phyloP scores from a whole-genome alignment of 2,113 vertebrate genomes.

The Synchiropus splendidus region DNA sequence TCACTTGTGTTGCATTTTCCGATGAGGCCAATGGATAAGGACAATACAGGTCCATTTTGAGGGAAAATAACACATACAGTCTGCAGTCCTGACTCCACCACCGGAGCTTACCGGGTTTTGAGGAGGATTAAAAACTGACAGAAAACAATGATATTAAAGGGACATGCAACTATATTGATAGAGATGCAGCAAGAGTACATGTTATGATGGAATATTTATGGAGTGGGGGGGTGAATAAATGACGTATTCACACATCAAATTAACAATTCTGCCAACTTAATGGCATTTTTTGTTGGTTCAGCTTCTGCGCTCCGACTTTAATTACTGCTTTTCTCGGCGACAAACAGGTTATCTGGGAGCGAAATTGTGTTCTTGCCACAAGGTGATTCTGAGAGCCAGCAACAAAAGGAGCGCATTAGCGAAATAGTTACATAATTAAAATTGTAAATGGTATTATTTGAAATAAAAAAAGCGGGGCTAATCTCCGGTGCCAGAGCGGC shows the following conservation, averaged over 20 bases:
- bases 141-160: too few relatives aligned
- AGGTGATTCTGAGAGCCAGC: slow-evolving; percentile 1
- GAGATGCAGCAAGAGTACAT: too few relatives aligned
- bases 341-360: slow-evolving; percentile 6
- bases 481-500: slow-evolving; percentile 29
- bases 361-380: slow-evolving; percentile 11
- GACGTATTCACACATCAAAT: neutral
- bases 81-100: too few relatives aligned
- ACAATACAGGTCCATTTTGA: too few relatives aligned
- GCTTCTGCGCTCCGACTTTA: neutral
- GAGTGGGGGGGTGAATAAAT: too few relatives aligned
- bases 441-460: slow-evolving; percentile 29
- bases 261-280: slow-evolving; percentile 1
- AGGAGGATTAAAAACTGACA: too few relatives aligned
- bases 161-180: too few relatives aligned
- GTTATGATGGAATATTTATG: neutral
- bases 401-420: slow-evolving; percentile 1
- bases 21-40: too few relatives aligned
- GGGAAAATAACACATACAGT: too few relatives aligned
- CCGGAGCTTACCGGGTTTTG: too few relatives aligned
- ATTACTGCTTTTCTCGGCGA: slow-evolving; percentile 4
- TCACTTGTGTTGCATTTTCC: too few relatives aligned
- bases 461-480: slow-evolving; percentile 25
- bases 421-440: slow-evolving; percentile 25
- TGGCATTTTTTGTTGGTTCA: slow-evolving; percentile 14